phyloP scores from a whole-genome alignment of 1,140 invertebrate genomes.

The Tyrophagus putrescentiae region DNA sequence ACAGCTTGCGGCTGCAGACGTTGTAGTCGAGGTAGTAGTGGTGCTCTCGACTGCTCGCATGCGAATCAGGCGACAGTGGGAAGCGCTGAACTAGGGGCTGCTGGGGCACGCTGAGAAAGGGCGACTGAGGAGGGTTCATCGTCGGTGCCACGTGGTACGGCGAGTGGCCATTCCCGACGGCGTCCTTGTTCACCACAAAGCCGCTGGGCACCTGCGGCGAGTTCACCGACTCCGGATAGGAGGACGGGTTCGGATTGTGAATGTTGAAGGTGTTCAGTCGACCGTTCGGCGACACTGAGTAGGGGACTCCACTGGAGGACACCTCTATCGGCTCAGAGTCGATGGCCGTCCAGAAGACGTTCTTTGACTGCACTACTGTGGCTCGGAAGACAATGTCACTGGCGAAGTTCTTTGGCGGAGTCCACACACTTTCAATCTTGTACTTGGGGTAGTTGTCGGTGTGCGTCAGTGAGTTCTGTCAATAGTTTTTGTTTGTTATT shows the following conservation, averaged over 20 bases:
- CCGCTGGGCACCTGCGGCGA: not conserved
- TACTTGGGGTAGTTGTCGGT: conserved; percentile 2
- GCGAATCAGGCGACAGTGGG: not conserved
- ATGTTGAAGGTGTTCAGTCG: not conserved
- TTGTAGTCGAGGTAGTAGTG: not conserved
- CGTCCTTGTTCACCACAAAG: not conserved
- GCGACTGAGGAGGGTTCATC: conserved; percentile 1
- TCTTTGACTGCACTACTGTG: conserved; percentile 17
- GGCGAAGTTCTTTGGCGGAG: conserved; percentile 12
- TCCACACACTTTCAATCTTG: conserved; percentile 13
- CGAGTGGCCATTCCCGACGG: not conserved
- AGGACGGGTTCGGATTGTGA: not conserved
- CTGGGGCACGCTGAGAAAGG: conserved; percentile 11
- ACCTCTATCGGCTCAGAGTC: conserved; percentile 12
- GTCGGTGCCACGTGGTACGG: conserved; percentile 5
- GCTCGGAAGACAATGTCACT: conserved; percentile 14
- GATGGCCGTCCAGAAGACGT: conserved; percentile 17
- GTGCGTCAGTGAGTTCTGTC: conserved; percentile 16
- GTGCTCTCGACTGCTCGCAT: not conserved
- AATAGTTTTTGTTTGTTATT: too few species aligned
- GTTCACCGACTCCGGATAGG: not conserved
- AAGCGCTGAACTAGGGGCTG: not conserved
- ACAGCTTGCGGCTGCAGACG: conserved; percentile 5
- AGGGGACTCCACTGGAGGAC: not conserved
- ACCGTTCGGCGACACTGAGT: not conserved